Base-by-base conservation (phyloP, 2,113 vertebrate species). In the Hemibagrus wyckioides region DNA sequence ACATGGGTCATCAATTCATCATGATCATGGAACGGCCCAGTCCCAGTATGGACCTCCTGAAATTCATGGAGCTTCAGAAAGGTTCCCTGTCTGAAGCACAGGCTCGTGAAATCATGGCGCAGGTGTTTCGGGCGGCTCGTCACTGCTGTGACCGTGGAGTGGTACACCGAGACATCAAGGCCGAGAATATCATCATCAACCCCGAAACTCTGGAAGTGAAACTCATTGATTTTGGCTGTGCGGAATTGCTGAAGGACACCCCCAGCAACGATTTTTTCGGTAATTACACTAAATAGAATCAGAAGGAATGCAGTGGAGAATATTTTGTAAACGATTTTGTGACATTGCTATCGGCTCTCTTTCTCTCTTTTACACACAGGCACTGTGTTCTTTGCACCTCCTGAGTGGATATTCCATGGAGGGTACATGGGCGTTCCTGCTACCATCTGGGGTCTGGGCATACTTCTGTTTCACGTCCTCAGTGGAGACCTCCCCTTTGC, bases 111-210 rank as follows among this genome's bases (percentile, higher is more conserved):
- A 88, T 94, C 39, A 92, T 94, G 73, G 59, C 61, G 0, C 93
- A 94, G 69, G 91, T 92, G 61, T 86, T 94, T 44, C 85, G 86
- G 33, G 92, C 92, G 0, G 87, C 89, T 5, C 82, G 41, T 52
- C 90, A 94, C 85, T 94, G 93, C 63, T 89, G 87, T 10, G 9
- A 90, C 33, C 88, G 90, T 3, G 92, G 92, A 0, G 90, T 94
- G 7, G 67, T 94, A 11, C 93, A 94, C 80, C 52, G 92, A 0
- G 93, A 94, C 89, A 91, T 94, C 73, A 95, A 95, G 80, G 91
- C 93, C 17, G 93, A 95, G 84, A 95, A 95, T 88, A 92, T 95
- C 52, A 84, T 96, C 71, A 92, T 96, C 86, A 94, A 95, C 61
- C 90, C 94, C 13, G 88, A 90, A 33, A 91, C 87, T 0, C 63